These are phyloP conservation scores for Oceanodroma tethys DNA, from an alignment of 2,113 vertebrate genomes.

Conservation along the genomic window DNA sequence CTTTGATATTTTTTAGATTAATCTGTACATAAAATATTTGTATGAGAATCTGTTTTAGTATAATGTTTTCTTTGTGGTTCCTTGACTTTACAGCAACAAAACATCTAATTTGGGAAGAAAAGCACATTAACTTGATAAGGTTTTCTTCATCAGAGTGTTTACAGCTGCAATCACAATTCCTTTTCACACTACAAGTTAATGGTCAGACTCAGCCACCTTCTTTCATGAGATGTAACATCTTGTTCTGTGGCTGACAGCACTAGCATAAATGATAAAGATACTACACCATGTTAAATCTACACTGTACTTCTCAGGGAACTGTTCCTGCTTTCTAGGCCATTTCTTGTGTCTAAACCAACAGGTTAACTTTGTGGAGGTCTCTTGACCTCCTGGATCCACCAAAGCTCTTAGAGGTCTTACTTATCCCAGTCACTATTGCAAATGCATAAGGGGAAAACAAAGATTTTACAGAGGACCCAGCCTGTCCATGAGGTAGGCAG, in stretches of 20 bases:
- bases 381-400: neutral
- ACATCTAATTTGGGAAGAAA: neutral
- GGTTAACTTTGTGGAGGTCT: neutral
- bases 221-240: neutral
- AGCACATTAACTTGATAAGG: neutral
- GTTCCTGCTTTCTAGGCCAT: neutral
- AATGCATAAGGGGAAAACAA: neutral
- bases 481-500: neutral
- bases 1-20: neutral
- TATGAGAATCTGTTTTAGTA: neutral
- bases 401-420: neutral
- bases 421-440: neutral
- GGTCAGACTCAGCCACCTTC: neutral
- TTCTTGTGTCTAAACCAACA: neutral
- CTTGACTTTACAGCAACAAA: neutral
- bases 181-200: neutral
- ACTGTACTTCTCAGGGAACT: neutral
- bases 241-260: neutral
- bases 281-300: neutral
- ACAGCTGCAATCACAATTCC: neutral
- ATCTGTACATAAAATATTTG: neutral
- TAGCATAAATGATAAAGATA: neutral
- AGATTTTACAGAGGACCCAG: neutral
- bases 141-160: neutral
- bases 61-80: neutral